Evolutionary conservation across 1,140 invertebrate genomes (phyloP).

Genomic region (Drosophila erecta): DNA sequence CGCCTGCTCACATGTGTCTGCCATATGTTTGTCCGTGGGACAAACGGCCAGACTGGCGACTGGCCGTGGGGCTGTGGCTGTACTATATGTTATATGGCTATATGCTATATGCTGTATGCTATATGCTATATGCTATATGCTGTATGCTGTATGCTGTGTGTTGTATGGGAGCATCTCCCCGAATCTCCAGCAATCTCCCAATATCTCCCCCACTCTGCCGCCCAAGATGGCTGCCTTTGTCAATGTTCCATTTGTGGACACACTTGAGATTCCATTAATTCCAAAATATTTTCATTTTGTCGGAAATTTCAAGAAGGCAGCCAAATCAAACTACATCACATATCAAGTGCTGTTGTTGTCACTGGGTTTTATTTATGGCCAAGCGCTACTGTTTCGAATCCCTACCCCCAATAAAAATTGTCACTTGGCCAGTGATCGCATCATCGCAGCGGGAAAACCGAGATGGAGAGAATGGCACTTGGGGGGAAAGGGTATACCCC

Average conservation of each 20-base stretch:
- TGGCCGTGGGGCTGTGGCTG: conserved; percentile 57
- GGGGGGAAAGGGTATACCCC: not conserved
- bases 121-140: not conserved
- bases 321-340: conserved; percentile 38
- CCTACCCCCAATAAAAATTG: conserved; percentile 24
- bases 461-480: not conserved
- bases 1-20: conserved; percentile 64
- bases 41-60: conserved; percentile 58
- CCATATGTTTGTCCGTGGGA: conserved; percentile 78
- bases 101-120: not conserved
- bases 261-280: conserved; percentile 82
- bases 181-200: not conserved
- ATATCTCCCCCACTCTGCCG: conserved; percentile 5
- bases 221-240: conserved; percentile 39
- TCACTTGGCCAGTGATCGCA: conserved; percentile 61
- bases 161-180: not conserved
- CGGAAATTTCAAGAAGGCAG: conserved; percentile 30
- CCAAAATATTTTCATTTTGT: conserved; percentile 69
- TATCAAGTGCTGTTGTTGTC: conserved; percentile 45
- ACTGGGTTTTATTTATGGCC: conserved; percentile 58
- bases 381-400: conserved; percentile 55
- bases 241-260: conserved; percentile 79
- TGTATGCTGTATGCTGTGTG: no score
- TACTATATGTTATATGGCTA: conserved; percentile 1
- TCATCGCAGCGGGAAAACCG: conserved; percentile 15